These are phyloP conservation scores for Pipistrellus pygmaeus DNA, from an alignment of 2,797 vertebrate species.

Conservation along the genomic window DNA sequence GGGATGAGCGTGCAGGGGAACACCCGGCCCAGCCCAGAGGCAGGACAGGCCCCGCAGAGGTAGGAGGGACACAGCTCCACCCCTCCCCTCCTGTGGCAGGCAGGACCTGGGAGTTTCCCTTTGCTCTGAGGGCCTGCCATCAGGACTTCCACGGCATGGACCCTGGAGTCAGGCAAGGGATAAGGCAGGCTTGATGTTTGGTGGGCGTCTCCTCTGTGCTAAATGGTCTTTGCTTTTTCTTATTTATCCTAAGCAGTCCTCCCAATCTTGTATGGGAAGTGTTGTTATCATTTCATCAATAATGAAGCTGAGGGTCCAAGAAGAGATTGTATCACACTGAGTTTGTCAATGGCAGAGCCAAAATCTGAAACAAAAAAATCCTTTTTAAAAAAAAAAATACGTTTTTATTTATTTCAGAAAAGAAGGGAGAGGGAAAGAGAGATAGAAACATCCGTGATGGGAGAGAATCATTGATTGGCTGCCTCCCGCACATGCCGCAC, in stretches of 20 bases:
- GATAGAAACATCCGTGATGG: too few species aligned
- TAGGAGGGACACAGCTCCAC: not conserved
- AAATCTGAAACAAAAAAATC: conserved; percentile 38
- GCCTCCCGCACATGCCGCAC: too few species aligned
- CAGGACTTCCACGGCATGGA: not conserved
- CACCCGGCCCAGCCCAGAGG: not conserved
- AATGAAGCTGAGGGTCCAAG: conserved; percentile 20
- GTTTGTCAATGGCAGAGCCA: conserved; percentile 47
- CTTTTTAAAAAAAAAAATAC: too few species aligned
- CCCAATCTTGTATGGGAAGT: not conserved
- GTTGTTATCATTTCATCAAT: not conserved
- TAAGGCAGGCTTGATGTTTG: not conserved
- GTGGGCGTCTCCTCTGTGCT: not conserved
- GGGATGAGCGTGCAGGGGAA: not conserved
- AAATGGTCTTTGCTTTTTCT: not conserved
- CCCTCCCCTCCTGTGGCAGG: not conserved
- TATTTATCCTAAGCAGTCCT: not conserved
- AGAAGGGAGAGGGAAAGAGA: too few species aligned
- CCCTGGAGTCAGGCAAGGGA: not conserved
- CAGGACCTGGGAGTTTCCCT: not conserved
- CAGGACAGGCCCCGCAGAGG: not conserved
- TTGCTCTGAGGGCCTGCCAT: not conserved
- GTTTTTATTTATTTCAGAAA: too few species aligned
- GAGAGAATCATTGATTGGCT: too few species aligned
- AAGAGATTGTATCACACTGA: conserved; percentile 13